These are phyloP conservation scores for Calypte anna DNA, from an alignment of 2,113 vertebrate species.

Conservation along the genomic window DNA sequence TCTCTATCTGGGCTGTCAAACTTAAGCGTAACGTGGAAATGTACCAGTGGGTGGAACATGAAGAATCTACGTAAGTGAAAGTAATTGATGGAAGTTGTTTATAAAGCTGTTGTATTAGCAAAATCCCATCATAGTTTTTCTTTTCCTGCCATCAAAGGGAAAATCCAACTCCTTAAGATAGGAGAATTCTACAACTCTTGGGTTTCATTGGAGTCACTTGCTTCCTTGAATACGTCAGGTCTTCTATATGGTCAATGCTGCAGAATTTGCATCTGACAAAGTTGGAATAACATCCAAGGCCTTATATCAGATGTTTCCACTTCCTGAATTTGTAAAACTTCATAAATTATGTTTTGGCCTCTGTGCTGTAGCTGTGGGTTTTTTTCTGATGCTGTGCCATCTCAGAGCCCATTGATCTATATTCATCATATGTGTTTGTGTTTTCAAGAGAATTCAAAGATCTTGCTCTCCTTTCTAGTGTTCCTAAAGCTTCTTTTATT, in stretches of 20 bases:
- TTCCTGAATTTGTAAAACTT: neutral
- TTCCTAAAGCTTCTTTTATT: neutral
- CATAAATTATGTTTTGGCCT: neutral
- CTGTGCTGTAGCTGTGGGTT: neutral
- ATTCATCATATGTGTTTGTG: neutral
- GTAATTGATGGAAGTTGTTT: neutral
- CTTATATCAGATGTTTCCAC: neutral
- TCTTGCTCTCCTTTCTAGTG: neutral
- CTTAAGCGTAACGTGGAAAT: slow-evolving; percentile 93
- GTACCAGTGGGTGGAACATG: slow-evolving; percentile 97
- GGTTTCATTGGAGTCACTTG: neutral
- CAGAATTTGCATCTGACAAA: neutral
- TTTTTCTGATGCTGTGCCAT: neutral
- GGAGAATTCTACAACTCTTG: neutral
- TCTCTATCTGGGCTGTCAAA: slow-evolving; percentile 90
- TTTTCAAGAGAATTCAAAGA: neutral
- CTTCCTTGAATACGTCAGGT: neutral
- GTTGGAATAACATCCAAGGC: neutral
- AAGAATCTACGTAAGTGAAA: slow-evolving; percentile 86
- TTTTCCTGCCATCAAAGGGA: neutral
- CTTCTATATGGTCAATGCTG: neutral
- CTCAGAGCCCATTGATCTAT: neutral
- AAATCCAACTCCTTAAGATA: neutral
- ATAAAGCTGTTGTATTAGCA: neutral
- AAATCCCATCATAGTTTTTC: neutral